Evolutionary conservation across 2,113 vertebrate species (phyloP).

Genomic region (Leiothrix lutea): DNA sequence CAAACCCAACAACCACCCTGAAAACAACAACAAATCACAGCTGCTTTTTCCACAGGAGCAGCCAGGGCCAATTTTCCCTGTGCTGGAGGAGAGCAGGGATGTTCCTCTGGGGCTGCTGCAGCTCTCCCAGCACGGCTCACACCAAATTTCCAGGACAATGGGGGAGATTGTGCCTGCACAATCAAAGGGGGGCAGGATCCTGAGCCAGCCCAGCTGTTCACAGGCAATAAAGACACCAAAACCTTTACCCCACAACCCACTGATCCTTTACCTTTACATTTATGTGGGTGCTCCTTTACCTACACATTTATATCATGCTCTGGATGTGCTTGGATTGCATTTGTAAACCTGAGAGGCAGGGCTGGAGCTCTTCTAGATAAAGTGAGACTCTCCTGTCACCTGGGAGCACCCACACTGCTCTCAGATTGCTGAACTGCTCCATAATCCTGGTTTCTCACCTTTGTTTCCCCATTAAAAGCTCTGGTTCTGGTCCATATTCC

Average conservation of each 20-base stretch:
- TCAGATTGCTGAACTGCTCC: background rate
- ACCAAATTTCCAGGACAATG: background rate
- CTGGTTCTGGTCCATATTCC: background rate
- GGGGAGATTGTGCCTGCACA: background rate
- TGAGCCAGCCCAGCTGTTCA: background rate
- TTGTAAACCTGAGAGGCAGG: background rate
- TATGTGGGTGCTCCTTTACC: background rate
- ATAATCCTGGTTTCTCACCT: too few relatives aligned
- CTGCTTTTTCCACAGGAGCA: conserved; percentile 55
- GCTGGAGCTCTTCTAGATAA: background rate
- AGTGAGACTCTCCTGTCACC: background rate
- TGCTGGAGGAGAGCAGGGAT: conserved; percentile 41
- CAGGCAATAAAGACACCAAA: background rate
- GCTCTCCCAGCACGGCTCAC: background rate
- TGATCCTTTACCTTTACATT: background rate
- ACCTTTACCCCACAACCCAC: background rate
- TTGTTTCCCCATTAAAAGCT: background rate
- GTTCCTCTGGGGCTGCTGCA: background rate
- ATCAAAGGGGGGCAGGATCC: background rate
- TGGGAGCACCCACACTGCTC: background rate
- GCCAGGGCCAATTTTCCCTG: conserved; percentile 53
- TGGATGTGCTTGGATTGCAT: background rate
- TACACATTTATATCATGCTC: background rate
- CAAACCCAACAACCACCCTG: background rate
- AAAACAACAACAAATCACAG: conserved; percentile 74